phyloP scores from a whole-genome alignment of 2,113 vertebrate species.

The Aegithalos caudatus region DNA sequence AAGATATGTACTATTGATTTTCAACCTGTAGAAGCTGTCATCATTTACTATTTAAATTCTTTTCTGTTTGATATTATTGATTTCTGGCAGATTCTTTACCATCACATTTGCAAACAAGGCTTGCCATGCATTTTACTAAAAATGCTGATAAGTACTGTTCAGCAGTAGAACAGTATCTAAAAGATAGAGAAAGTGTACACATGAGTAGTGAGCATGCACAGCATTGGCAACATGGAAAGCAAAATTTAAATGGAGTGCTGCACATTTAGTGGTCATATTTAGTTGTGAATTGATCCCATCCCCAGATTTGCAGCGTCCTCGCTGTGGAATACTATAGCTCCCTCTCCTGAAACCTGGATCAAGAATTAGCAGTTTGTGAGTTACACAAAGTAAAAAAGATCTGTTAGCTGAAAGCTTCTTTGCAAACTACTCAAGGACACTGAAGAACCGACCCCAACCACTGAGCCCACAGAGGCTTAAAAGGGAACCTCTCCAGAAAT shows the following conservation, averaged over 20 bases:
- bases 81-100: constrained; percentile 17
- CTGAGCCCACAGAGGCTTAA: background rate
- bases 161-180: background rate
- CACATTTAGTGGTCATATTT: background rate
- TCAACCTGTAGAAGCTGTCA: background rate
- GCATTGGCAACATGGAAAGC: background rate
- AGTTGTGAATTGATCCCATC: background rate
- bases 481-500: background rate
- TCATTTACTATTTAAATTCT: constrained; percentile 5
- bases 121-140: background rate
- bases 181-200: background rate
- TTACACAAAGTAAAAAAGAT: background rate
- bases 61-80: constrained; percentile 1
- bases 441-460: background rate
- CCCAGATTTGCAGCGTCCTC: background rate
- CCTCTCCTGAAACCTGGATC: background rate
- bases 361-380: background rate
- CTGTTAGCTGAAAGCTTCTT: background rate
- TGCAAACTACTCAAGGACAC: background rate
- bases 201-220: background rate
- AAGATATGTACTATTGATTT: background rate
- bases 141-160: background rate
- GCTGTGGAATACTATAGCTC: background rate
- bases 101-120: background rate
- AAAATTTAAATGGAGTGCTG: background rate